These are phyloP conservation scores for Xenus cinereus DNA, from an alignment of 2,113 vertebrate genomes.

Conservation along the genomic window DNA sequence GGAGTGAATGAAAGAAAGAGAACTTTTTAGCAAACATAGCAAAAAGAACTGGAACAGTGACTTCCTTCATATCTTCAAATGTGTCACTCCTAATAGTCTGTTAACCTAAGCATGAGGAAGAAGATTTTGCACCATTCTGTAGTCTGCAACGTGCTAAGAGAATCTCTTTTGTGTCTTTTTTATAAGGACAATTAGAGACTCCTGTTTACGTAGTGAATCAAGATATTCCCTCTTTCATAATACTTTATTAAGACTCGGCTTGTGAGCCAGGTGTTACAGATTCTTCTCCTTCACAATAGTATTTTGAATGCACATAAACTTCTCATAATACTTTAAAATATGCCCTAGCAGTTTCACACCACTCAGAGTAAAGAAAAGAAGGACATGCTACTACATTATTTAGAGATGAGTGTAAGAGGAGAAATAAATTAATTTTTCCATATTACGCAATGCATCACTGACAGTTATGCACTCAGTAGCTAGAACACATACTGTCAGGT, in stretches of 20 bases:
- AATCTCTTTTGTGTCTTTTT: background rate
- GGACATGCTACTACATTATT: background rate
- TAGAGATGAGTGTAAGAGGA: background rate
- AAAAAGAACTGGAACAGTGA: background rate
- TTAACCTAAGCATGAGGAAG: background rate
- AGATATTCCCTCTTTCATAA: background rate
- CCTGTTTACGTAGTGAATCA: background rate
- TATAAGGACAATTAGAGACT: background rate
- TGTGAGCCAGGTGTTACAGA: background rate
- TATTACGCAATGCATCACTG: background rate
- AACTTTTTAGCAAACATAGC: background rate
- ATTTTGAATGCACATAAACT: background rate
- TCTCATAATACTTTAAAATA: background rate
- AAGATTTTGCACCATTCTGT: background rate
- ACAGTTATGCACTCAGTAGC: background rate
- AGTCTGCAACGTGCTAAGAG: background rate
- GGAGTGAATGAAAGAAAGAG: background rate
- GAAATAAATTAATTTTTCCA: background rate
- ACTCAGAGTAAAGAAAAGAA: background rate
- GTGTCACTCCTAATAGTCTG: background rate
- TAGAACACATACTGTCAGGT: background rate
- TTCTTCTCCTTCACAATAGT: background rate
- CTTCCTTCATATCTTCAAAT: background rate
- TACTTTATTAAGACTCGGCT: background rate
- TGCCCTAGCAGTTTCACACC: background rate